These are phyloP conservation scores for Columba janthina DNA, from an alignment of 2,113 vertebrate species.

Conservation along the genomic window DNA sequence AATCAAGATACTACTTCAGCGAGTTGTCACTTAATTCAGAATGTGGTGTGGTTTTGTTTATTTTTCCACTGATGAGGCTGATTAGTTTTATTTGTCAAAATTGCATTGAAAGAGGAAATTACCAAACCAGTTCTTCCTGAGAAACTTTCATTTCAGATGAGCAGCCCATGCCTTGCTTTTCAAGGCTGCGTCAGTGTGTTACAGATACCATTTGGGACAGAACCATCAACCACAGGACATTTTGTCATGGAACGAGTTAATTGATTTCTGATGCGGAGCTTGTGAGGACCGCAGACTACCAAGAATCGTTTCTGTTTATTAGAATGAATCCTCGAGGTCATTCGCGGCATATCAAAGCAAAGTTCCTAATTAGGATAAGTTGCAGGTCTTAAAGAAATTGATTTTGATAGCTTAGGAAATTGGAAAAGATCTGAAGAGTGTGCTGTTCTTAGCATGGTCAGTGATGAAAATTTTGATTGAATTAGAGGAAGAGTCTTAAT, in stretches of 20 bases:
- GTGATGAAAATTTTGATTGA: slow-evolving; percentile 48
- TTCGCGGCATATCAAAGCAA: slow-evolving; percentile 72
- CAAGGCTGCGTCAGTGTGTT: not conserved
- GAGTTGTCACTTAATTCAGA: not conserved
- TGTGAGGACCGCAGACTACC: not conserved
- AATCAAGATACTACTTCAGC: not conserved
- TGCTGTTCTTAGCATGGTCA: slow-evolving; percentile 64
- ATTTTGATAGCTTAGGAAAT: slow-evolving; percentile 65
- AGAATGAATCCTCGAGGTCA: slow-evolving; percentile 52
- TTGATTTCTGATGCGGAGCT: not conserved
- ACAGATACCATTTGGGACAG: not conserved
- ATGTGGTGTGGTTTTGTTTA: not conserved
- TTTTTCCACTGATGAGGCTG: not conserved
- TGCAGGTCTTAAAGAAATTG: slow-evolving; percentile 74
- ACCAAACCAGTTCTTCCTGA: not conserved
- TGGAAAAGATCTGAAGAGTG: slow-evolving; percentile 62
- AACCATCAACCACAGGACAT: not conserved
- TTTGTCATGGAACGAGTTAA: not conserved
- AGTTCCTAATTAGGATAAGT: slow-evolving; percentile 80
- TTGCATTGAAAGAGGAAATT: not conserved
- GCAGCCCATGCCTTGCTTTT: not conserved
- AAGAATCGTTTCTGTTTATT: slow-evolving; percentile 56
- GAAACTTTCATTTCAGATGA: not conserved
- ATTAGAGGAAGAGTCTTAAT: slow-evolving; percentile 60
- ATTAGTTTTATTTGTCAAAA: not conserved